Evolutionary conservation across 2,113 vertebrate species (phyloP), one percentile per base, ranked within the genome.

Genomic region (Labeo catla): DNA sequence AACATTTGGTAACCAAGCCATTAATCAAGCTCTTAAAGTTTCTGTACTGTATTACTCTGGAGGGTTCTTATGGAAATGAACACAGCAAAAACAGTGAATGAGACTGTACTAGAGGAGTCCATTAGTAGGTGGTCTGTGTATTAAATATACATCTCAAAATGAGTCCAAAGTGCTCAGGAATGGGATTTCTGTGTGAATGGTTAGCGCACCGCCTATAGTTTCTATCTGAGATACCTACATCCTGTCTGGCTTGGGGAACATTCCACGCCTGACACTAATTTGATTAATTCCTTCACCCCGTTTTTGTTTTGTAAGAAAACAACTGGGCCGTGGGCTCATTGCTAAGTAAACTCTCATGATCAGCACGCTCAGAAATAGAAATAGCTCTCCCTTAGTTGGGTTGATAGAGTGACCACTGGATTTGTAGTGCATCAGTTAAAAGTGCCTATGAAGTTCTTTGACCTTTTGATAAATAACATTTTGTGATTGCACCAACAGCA

Each of bases 261-360:
- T 93, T 94, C 89, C 93, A 83, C 81, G 72, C 49, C 65, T 89
- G 82, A 88, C 88, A 76, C 89, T 89, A 90, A 89, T 84, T 81
- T 52, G 72, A 65, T 89, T 85, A 54, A 93, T 92, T 93, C 83
- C 84, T 89, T 83, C 86, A 65, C 36, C 36, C 28, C 28, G 5
- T 19, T 84, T 86, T 86, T 92, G 89, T 93, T 95, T 93, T 87
- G 83, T 89, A 86, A 90, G 11, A 92, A 91, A 93, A 91, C 88
- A 92, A 52, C 65, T 84, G 50, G 86, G 90, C 92, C 10, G 84
- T 88, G 86, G 89, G 61, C 87, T 77, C 87, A 86, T 59, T 86
- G 68, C 87, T 91, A 91, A 84, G 90, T 90, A 87, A 90, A 91
- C 90, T 73, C 85, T 82, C 70, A 84, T 84, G 81, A 86, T 80